Base-by-base conservation (phyloP, 2,888 invertebrate species). In the Axea sp. region DNA sequence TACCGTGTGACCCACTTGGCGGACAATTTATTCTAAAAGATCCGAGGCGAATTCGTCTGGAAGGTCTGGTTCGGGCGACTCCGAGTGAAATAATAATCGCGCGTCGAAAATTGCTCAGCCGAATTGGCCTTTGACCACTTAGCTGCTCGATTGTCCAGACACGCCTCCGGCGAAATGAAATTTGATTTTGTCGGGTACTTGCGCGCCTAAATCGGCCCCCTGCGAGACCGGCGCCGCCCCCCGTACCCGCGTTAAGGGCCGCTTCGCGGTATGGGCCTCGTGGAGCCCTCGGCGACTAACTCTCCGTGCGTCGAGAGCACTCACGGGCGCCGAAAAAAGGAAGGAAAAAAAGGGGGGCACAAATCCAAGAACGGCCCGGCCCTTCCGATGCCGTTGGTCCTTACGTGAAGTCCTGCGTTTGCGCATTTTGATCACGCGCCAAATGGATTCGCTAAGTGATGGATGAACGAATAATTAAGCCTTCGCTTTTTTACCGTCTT, bases 111-210 rank as follows among this genome's bases (percentile, higher is more conserved):
- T 86, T 86, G 86, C 80, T 84, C 82, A 83, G 85, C 83, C 83
- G 81, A 82, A 84, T 84, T 83, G 84, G 81, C 81, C 80, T 78
- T 72, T 81, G 83, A 82, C 81, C 85, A 85, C 86, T 86, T 86
- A 85, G 82, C 59, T 83, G 82, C 85, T 82, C 86, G 85, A 86
- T 86, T 86, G 85, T 86, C 86, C 86, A 85, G 85, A 86, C 86
- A 87, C 87, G 86, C 86, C 86, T 81, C 80, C 82, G 84, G 85
- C 85, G 72, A 85, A 85, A 85, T 86, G 86, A 85, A 86, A 87
- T 87, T 87, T 86, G 83, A 86, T 87, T 87, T 87, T 87, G 84
- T 84, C 85, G 85, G 83, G 84, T 86, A 87, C 87, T 87, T 87
- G 86, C 84, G 84, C 84, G 83, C 84, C 83, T 79, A 84, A 86